These are phyloP conservation scores for Scolopax bukidnonensis DNA, from an alignment of 2,797 vertebrate genomes.

Conservation along the genomic window DNA sequence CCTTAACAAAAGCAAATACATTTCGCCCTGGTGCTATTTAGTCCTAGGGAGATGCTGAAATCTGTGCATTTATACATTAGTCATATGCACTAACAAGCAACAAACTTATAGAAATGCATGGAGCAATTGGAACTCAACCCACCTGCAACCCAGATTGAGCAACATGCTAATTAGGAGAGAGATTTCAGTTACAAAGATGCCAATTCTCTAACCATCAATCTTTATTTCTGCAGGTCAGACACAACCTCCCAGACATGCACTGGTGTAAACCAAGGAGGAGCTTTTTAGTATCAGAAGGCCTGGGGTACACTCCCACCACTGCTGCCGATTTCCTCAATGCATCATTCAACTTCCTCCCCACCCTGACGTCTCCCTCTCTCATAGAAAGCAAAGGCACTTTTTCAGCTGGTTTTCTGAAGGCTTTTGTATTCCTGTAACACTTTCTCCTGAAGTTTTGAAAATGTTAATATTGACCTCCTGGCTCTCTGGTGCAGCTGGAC, in stretches of 20 bases:
- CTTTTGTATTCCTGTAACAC: not conserved
- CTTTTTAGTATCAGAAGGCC: not conserved
- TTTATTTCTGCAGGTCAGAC: not conserved
- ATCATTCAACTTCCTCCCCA: not conserved
- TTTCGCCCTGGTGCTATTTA: not conserved
- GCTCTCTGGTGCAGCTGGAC: not conserved
- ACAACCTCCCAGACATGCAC: not conserved
- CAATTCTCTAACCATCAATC: not conserved
- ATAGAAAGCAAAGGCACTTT: not conserved
- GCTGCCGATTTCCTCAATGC: not conserved
- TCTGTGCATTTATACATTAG: not conserved
- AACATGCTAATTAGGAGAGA: not conserved
- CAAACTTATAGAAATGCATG: not conserved
- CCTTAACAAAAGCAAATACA: not conserved
- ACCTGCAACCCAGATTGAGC: not conserved
- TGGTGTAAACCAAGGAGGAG: not conserved
- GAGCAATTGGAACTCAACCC: not conserved
- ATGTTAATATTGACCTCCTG: fast-evolving
- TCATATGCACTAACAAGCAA: not conserved
- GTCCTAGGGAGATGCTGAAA: not conserved
- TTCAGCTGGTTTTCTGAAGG: not conserved
- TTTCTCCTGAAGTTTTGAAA: not conserved
- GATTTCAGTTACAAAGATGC: not conserved
- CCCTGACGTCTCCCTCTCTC: not conserved
- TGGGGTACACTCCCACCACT: not conserved